A percentile compares a stretch with the other conserved stretches of the same genome.
Evolutionary conservation across 1,140 invertebrate species (phyloP).

Genomic region (Drosophila nebulosa): DNA sequence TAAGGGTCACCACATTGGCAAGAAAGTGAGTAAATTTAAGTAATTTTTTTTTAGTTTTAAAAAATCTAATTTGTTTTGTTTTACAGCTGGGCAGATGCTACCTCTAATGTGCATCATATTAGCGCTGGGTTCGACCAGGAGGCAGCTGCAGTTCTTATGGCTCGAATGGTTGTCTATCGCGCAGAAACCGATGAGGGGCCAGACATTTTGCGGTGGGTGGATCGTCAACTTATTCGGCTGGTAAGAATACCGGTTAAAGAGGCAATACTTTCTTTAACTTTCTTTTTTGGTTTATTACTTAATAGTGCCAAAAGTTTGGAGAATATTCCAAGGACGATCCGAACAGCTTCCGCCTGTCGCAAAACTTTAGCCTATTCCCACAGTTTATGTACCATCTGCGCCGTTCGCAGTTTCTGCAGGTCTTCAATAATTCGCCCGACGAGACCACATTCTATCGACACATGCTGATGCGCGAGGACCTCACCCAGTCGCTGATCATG

Average conservation of each 20-base stretch:
- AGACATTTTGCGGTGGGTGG: conserved; percentile 98
- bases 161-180: conserved; percentile 96
- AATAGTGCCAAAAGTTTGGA: conserved; percentile 99
- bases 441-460: conserved; percentile 99
- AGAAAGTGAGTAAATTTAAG: conserved; percentile 87
- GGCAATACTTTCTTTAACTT: background rate
- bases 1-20: conserved; percentile 97
- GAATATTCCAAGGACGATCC: conserved; percentile 99
- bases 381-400: conserved; percentile 99
- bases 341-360: conserved; percentile 95
- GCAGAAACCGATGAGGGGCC: conserved; percentile 98
- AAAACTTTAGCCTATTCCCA: conserved; percentile 98
- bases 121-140: conserved; percentile 98
- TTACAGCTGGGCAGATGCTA: conserved; percentile 90
- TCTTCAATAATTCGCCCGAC: conserved; percentile 99
- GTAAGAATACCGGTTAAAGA: conserved; percentile 82
- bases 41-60: background rate
- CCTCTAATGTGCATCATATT: conserved; percentile 89
- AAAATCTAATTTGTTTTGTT: background rate
- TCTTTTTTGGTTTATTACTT: background rate
- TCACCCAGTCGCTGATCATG: conserved; percentile 99
- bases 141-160: conserved; percentile 98
- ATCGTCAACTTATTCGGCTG: conserved; percentile 97
- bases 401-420: conserved; percentile 99
- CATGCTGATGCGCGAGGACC: conserved; percentile 97